A percentile compares a stretch with the other conserved stretches of the same genome.
phyloP scores from a whole-genome alignment of 53 echinoderm and acorn worm species.

The Echinarachnius parma region DNA sequence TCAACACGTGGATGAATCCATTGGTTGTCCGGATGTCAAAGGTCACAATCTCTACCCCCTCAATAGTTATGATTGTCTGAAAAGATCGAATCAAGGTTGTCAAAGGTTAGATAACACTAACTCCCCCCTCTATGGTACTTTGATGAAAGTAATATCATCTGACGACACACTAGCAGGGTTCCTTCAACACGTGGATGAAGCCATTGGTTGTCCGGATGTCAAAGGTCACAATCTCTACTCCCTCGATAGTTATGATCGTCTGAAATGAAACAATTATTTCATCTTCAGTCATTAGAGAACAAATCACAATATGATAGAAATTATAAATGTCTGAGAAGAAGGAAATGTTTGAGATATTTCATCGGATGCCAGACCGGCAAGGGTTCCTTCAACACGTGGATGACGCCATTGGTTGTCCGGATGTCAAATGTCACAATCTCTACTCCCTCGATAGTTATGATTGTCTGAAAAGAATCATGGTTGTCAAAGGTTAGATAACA shows the following conservation, averaged over 20 bases:
- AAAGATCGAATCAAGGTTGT: too few species aligned
- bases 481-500: too few species aligned
- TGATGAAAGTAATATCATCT: too few species aligned
- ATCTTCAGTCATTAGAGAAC: too few species aligned
- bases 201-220: constrained; percentile 69
- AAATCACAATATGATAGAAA: too few species aligned
- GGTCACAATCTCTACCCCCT: constrained; percentile 32
- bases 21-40: constrained; percentile 68
- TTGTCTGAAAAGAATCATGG: background rate
- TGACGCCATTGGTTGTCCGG: constrained; percentile 59
- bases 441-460: constrained; percentile 39
- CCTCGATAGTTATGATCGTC: constrained; percentile 29
- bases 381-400: constrained; percentile 45
- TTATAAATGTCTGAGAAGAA: too few species aligned
- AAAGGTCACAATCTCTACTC: constrained; percentile 35
- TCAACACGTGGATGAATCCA: constrained; percentile 55
- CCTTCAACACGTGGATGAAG: constrained; percentile 46
- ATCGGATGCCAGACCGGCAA: background rate
- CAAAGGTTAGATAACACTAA: too few species aligned
- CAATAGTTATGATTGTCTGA: constrained; percentile 17
- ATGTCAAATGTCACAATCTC: constrained; percentile 51
- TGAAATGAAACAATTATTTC: too few species aligned
- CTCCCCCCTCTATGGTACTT: too few species aligned
- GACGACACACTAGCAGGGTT: too few species aligned
- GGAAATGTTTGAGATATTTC: too few species aligned